Percentiles rank a stretch among this genome's conserved stretches.
These are phyloP conservation scores for Eremobia ochroleuca DNA, from an alignment of 2,888 invertebrate species.

Conservation along the genomic window DNA sequence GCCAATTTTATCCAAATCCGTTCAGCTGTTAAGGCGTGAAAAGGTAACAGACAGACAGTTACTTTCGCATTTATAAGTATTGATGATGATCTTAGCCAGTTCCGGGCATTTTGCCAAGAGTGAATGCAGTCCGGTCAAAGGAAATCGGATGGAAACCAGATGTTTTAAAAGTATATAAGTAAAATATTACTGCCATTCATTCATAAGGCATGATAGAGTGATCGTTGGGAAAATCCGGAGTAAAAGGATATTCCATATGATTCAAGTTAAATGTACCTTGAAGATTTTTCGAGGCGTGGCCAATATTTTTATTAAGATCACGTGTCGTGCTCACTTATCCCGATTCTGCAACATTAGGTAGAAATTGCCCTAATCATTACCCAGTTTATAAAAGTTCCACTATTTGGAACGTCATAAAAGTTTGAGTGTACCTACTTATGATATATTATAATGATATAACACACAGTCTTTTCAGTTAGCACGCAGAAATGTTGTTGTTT, in stretches of 20 bases:
- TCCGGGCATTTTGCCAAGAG: constrained; percentile 31
- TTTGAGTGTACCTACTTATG: background rate
- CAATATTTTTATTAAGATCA: too few relatives aligned
- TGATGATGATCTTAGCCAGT: background rate
- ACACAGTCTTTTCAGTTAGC: background rate
- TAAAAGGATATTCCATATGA: background rate
- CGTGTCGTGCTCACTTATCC: background rate
- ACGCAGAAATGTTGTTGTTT: too few relatives aligned
- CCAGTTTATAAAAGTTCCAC: background rate
- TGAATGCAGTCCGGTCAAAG: constrained; percentile 12
- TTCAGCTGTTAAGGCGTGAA: too few relatives aligned
- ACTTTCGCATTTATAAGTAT: background rate
- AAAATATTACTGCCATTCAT: constrained; percentile 39
- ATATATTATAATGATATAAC: too few relatives aligned
- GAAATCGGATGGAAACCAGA: constrained; percentile 29
- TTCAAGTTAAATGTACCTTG: background rate
- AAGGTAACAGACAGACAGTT: too few relatives aligned
- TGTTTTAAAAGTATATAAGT: constrained; percentile 15
- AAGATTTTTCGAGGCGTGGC: background rate
- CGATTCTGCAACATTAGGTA: background rate
- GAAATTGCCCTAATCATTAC: background rate
- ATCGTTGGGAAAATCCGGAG: background rate
- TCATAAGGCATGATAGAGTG: constrained; percentile 10
- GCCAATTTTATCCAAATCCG: too few relatives aligned
- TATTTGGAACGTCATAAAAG: background rate